Evolutionary conservation across 2,797 vertebrate species (phyloP), one percentile per base, ranked within the genome.

Genomic region (Hapalemur alaotrensis): DNA sequence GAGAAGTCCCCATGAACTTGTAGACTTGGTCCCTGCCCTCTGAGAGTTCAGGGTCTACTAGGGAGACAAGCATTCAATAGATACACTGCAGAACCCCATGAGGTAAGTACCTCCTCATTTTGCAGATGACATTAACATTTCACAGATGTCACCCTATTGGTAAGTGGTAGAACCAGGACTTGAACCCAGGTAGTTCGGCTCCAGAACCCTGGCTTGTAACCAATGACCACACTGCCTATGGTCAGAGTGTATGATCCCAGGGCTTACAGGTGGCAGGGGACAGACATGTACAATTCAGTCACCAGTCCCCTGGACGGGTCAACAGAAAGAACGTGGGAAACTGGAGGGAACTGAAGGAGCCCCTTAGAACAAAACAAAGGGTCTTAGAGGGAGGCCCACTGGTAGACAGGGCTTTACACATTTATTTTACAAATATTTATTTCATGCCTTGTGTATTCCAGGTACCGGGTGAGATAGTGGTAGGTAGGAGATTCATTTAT

Each of bases 351-450:
- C 35, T 78, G 46, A 67, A 86, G 59, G 43, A 90, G 28, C 11
- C 52, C 54, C 17, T 65, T 15, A 85, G 35, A 65, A 63, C 12
- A 72, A 35, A 63, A 52, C 54, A 59, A 75, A 28, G 15, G 32
- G 35, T 54, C 72, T 94, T 86, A 84, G 88, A 88, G n/a, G 25
- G 38, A 89, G 22, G 28, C 67, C n/a, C 14, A 52, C 25, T 59
- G 14, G 23, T 25, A 18, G 54, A 85, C 35, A 61, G 10, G 43
- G n/a, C 30, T 59, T 89, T 43, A 22, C 67, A 67, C 46, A 12
- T 72, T 94, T 75, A 43, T 82, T 96, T 82, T 52, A 57, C 22
- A 81, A 54, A 65, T 88, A 59, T 30, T 50, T 72, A 83, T 95
- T 75, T 67, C 46, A 30, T 76, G 10, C 54, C n/a, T 78, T 32